Base-by-base conservation (phyloP, 2,113 vertebrate genomes). In the Lynx canadensis region DNA sequence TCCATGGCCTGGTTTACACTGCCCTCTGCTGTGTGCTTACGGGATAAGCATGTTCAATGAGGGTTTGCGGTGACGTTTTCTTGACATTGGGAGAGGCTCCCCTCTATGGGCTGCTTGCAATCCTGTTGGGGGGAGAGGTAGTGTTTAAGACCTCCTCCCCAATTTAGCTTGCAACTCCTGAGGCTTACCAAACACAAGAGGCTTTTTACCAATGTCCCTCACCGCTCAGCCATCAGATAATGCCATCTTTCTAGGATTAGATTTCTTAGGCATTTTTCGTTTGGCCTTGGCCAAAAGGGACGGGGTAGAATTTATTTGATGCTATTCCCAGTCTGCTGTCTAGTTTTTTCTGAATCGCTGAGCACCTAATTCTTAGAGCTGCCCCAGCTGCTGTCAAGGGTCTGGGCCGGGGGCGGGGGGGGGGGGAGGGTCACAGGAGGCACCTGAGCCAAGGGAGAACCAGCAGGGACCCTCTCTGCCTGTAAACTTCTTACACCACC, bases 1-100 rank as follows among this genome's bases (percentile, higher is more conserved):
- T 9, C 65, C 68, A 57, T 86, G 38, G 71, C 31, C 63, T 93
- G 89, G 97, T 82, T 91, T 89, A 94, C 73, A 97, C 97, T 98
- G 97, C 97, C 97, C 95, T 94, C 98, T 98, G 96, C 94, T 86
- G 98, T 82, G 6, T 23, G 1, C 8, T 68, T 25, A 5, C 7
- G 89, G 92, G 50, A 96, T n/a, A 48, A n/a, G 52, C 89, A 18
- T 13, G 41, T 60, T 19, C 69, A 16, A 7, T 33, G 45, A 31
- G n/a, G 60, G 38, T 65, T 71, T 78, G 25, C 2, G 19, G 50
- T 85, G 91, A 95, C 88, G 78, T 97, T 96, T 78, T 27, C 41
- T 86, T 91, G 93, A 94, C 91, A 73, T 93, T 91, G 91, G 45
- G 7, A 76, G 29, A 69, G 57, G 65, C 69, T 91, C 29, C 41